Percentiles rank a stretch among this genome's conserved stretches.
Conservation (phyloP, 2,888 invertebrate genomes). For the Nemurella pictetii region DNA sequence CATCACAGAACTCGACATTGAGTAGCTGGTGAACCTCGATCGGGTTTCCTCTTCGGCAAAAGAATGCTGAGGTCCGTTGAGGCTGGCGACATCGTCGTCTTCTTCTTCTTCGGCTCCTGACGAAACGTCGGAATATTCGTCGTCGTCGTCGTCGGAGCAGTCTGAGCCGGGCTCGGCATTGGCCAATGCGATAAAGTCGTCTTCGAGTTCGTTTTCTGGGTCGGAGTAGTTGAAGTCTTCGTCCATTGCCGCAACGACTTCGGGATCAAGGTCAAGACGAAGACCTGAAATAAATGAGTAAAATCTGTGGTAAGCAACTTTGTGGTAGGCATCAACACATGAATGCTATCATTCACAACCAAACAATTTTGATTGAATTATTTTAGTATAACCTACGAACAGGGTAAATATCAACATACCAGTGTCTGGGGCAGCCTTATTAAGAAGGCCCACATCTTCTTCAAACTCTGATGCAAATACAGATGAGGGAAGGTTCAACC, state of each 20-base stretch:
- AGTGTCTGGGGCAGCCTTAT: conserved; percentile 74
- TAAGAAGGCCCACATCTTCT: conserved; percentile 81
- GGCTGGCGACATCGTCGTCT: conserved; percentile 52
- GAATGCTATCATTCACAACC: too few relatives aligned
- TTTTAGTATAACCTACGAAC: too few relatives aligned
- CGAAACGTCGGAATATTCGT: background rate
- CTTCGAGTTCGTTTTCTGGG: conserved; percentile 83
- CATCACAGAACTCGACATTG: conserved; percentile 90
- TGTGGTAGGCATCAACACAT: too few relatives aligned
- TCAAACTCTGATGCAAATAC: conserved; percentile 87
- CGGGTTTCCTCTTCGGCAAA: conserved; percentile 74
- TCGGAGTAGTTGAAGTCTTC: conserved; percentile 88
- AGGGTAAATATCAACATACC: too few relatives aligned
- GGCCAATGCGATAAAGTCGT: conserved; percentile 87
- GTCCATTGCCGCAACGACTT: conserved; percentile 89
- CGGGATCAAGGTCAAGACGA: conserved; percentile 82
- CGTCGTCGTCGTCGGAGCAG: conserved; percentile 44
- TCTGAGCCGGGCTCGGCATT: conserved; percentile 55
- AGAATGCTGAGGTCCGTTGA: conserved; percentile 53
- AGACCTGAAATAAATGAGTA: conserved; percentile 51
- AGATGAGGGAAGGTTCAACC: conserved; percentile 75
- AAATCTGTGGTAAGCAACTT: background rate
- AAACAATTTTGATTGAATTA: background rate
- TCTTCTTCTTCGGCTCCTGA: conserved; percentile 42
- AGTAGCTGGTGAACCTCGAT: conserved; percentile 89